Evolutionary conservation across 1,140 invertebrate species (phyloP).

Genomic region (Grapholita molesta): DNA sequence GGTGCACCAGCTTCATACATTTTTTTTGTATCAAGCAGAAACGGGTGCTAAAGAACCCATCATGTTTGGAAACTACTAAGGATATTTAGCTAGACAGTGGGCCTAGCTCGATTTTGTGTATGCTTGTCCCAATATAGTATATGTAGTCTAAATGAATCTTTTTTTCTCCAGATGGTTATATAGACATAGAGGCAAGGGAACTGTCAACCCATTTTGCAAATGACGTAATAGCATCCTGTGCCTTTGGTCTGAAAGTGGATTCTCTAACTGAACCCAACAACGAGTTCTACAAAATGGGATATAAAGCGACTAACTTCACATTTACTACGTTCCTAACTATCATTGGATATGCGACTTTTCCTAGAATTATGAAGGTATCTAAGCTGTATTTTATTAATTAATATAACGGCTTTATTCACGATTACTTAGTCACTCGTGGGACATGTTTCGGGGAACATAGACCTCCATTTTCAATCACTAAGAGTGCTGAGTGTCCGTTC

Average conservation of each 20-base stretch:
- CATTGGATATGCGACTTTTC: neutral
- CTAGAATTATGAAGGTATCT: neutral
- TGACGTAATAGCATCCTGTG: conserved; percentile 80
- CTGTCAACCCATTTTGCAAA: conserved; percentile 72
- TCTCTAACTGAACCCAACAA: conserved; percentile 77
- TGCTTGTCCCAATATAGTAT: no score
- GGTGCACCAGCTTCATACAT: no score
- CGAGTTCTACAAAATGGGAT: conserved; percentile 71
- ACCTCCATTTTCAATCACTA: no score
- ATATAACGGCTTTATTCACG: neutral
- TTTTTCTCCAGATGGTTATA: conserved; percentile 25
- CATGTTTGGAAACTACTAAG: no score
- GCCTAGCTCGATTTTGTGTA: neutral
- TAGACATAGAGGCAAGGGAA: conserved; percentile 43
- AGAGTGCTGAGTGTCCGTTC: no score
- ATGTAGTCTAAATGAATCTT: no score
- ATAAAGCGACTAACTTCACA: neutral
- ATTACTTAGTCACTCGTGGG: neutral
- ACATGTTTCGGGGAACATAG: no score
- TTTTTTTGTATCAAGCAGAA: no score
- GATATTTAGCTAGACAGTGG: neutral
- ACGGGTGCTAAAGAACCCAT: no score
- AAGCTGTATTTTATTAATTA: neutral
- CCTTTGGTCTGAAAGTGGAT: conserved; percentile 79
- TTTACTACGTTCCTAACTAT: neutral